Evolutionary conservation across 1,140 invertebrate genomes (phyloP), one percentile per base, ranked within the genome.

Genomic region (Scaptomyza hsui): DNA sequence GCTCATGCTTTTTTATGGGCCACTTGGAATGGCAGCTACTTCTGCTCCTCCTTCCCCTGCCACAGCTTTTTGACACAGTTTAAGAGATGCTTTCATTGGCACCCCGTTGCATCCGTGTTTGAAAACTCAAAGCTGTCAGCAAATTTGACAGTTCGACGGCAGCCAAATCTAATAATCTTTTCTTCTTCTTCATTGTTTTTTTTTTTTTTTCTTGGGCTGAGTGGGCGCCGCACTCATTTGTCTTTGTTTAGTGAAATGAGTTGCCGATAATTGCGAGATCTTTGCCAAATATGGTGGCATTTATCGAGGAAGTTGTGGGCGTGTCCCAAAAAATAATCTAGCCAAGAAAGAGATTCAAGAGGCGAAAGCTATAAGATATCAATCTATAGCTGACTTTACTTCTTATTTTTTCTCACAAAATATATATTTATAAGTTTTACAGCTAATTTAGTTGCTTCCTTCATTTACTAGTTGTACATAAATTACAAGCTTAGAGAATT

Each of bases 201-300:
- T 44, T 44, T 18, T 2, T 15, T 41, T 6, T 53, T 16, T 5
- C 49, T 39, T 15, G 42, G 45, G 44, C 37, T 16, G 52, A 60
- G 75, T 67, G 75, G 78, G 75, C 78, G 62, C 56, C 62, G 35
- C 64, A 74, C 47, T 70, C 71, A 82, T 82, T 83, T 82, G 78
- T 82, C 78, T 75, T 78, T 82, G 79, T 78, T 82, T 83, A 82
- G 75, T 78, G 79, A 83, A 82, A 71, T 74, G 71, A 82, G 78
- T 78, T 78, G 79, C 60, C 39, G 52, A 61, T 83, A 78, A 82
- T 81, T 81, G 78, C 74, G 72, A 37, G 4, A 37, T 37, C 59
- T 55, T 9, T 57, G 44, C 70, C 60, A 57, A 63, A 72, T 83
- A 75, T 49, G 72, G 61, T 15, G 64, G 53, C 75, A 78, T 75